Base-by-base conservation (phyloP, 2,113 vertebrate genomes). In the Cromileptes altivelis region DNA sequence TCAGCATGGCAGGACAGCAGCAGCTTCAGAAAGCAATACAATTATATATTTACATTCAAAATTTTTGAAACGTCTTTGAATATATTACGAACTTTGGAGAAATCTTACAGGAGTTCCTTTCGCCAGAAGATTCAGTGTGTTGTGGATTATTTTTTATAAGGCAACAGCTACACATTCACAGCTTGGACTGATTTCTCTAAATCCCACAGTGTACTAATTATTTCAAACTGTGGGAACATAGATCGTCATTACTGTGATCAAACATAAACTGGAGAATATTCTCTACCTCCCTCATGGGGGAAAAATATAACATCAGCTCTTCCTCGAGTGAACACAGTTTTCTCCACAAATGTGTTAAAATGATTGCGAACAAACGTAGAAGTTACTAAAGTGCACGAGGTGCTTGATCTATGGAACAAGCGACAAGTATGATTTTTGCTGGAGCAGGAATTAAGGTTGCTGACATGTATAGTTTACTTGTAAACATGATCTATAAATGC, bases 1-100 rank as follows among this genome's bases (percentile, higher is more conserved):
- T 92, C 90, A 90, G 90, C 94, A 89, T 92, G 94, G 91, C 91
- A 93, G 92, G 91, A 92, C 91, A 94, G 93, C 90, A 94, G 93
- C 94, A 95, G 93, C 94, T 90, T 94, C 12, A 90, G 85, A 87
- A 88, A 91, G 91, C 82, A 89, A 86, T 82, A 91, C 53, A 74
- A 75, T 85, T 81, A 70, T 82, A 52, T 92, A 91, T 88, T 82
- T 92, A 93, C 88, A 93, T 93, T 95, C 81, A 89, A 80, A 83
- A 84, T 55, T 74, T 72, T 87, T 70, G 33, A 75, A 74, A 75
- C 56, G 60, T 87, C 30, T 75, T 70, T 84, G 40, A 89, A 92
- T 94, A 94, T 90, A 90, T 92, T 91, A 91, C 63, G 75, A 85
- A 52, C 72, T 75, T 63, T 80, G 69, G 83, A 55, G 3, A 61